phyloP scores from a whole-genome alignment of 2,113 vertebrate genomes.

The Drymodes brunneopygia region DNA sequence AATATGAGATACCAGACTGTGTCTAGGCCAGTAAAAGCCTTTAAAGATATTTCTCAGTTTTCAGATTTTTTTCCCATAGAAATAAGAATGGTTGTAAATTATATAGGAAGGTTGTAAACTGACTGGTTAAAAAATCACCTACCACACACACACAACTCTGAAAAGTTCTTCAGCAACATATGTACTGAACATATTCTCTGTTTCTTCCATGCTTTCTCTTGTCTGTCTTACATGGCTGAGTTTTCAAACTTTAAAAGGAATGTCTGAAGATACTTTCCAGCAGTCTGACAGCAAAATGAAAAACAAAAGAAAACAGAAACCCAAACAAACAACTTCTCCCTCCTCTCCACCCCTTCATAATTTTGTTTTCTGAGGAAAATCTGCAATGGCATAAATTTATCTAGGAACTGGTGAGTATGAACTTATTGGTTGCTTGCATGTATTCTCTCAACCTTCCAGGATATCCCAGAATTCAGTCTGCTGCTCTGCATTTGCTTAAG shows the following conservation, averaged over 20 bases:
- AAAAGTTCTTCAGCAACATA: background rate
- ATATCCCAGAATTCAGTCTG: background rate
- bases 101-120: background rate
- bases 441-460: background rate
- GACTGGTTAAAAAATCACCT: background rate
- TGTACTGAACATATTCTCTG: background rate
- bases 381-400: background rate
- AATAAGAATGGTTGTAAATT: background rate
- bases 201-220: background rate
- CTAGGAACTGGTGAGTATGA: background rate
- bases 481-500: background rate
- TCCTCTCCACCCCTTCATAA: rapidly evolving
- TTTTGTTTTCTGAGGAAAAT: background rate
- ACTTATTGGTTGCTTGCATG: background rate
- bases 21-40: background rate
- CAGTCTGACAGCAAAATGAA: background rate
- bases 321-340: background rate
- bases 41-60: background rate
- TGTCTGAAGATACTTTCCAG: background rate
- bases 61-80: background rate
- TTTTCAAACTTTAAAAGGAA: background rate
- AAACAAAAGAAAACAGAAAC: background rate
- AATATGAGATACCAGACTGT: background rate
- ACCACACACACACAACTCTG: background rate
- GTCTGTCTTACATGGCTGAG: background rate